Evolutionary conservation across 2,888 invertebrate species (phyloP).

Genomic region (Oxystoma pomonae): DNA sequence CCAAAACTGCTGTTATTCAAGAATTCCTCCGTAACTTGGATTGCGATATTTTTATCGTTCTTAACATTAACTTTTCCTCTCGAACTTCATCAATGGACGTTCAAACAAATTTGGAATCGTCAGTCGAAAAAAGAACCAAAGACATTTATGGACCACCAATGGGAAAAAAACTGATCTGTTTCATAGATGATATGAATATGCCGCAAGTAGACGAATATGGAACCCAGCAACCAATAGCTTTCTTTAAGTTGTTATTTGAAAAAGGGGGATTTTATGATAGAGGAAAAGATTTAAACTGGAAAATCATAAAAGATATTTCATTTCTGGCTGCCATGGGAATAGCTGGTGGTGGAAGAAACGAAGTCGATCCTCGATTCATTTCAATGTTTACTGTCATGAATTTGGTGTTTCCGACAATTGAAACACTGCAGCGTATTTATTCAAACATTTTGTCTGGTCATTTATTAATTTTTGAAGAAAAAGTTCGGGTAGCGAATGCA

Average conservation of each 20-base stretch:
- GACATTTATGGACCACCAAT: constrained; percentile 86
- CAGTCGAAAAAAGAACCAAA: constrained; percentile 86
- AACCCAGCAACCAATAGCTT: constrained; percentile 89
- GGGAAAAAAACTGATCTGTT: constrained; percentile 84
- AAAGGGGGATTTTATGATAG: constrained; percentile 85
- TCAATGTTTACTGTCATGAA: constrained; percentile 88
- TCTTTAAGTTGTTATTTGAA: constrained; percentile 87
- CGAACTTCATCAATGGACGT: constrained; percentile 88
- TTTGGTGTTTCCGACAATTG: constrained; percentile 76
- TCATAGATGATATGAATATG: constrained; percentile 95
- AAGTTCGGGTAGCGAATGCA: constrained; percentile 61
- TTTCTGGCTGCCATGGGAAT: constrained; percentile 83
- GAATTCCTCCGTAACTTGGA: constrained; percentile 74
- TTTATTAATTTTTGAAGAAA: constrained; percentile 62
- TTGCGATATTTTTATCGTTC: constrained; percentile 64
- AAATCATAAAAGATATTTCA: constrained; percentile 75
- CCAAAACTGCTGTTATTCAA: constrained; percentile 85
- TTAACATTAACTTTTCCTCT: constrained; percentile 88
- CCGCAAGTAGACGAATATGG: constrained; percentile 85
- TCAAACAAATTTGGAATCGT: constrained; percentile 81
- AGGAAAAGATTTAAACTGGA: constrained; percentile 87
- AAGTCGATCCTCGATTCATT: constrained; percentile 86
- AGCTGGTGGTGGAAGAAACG: constrained; percentile 85
- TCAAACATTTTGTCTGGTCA: constrained; percentile 78
- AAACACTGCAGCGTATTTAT: constrained; percentile 77